Percentiles rank a stretch among this genome's conserved stretches.
phyloP scores from a whole-genome alignment of 2,113 vertebrate genomes.

The Crotalus tigris region DNA sequence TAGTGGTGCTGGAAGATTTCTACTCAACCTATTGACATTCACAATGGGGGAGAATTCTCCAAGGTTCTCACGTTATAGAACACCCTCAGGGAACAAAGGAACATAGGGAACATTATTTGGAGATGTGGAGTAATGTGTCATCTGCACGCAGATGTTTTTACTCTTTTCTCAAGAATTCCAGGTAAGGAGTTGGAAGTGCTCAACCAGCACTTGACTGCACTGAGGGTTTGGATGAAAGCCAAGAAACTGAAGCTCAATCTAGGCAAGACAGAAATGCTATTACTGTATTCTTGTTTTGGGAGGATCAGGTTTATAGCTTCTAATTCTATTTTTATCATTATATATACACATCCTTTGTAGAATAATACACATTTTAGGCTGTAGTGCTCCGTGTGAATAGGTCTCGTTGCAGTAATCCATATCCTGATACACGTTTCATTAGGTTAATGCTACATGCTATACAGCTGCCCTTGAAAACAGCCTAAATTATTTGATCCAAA shows the following conservation, averaged over 20 bases:
- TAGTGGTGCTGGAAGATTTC: not conserved
- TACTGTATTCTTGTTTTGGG: not conserved
- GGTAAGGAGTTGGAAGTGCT: not conserved
- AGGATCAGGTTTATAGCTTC: not conserved
- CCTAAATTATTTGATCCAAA: not conserved
- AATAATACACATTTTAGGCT: not conserved
- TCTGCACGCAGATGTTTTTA: not conserved
- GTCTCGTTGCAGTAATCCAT: not conserved
- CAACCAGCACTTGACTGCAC: not conserved
- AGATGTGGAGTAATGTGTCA: not conserved
- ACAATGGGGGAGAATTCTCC: not conserved
- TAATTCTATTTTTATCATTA: not conserved
- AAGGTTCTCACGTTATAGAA: not conserved
- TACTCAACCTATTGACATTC: not conserved
- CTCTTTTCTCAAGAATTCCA: not conserved
- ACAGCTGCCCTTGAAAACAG: not conserved
- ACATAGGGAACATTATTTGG: not conserved
- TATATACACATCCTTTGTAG: not conserved
- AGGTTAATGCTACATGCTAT: not conserved
- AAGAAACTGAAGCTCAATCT: not conserved
- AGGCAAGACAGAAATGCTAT: not conserved
- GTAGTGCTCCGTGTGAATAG: not conserved
- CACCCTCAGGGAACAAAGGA: not conserved
- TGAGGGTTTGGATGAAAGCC: not conserved
- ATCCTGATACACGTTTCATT: not conserved